These are phyloP conservation scores for Oreortyx pictus DNA, from an alignment of 2,797 vertebrate species.

Conservation along the genomic window DNA sequence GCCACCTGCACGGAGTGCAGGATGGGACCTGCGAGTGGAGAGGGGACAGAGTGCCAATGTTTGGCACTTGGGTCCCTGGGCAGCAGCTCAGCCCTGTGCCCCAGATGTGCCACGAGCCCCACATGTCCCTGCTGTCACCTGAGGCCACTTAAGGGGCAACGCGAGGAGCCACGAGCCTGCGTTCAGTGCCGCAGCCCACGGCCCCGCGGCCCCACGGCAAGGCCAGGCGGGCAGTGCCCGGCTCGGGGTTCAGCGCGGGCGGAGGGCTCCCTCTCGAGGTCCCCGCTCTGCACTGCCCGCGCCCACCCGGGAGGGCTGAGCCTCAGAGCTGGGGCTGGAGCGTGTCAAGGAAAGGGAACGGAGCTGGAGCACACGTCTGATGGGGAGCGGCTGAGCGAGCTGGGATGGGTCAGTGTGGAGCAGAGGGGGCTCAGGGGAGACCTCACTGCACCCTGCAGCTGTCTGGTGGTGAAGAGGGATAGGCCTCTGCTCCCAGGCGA, in stretches of 20 bases:
- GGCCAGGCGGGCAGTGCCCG: neutral
- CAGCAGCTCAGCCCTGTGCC: neutral
- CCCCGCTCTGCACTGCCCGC: neutral
- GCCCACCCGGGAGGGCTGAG: neutral
- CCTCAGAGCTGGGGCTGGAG: neutral
- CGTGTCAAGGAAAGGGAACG: too few species aligned
- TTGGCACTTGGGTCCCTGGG: neutral
- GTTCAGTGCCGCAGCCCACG: too few species aligned
- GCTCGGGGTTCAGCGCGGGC: neutral
- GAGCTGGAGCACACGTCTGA: too few species aligned
- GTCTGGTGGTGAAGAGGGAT: too few species aligned
- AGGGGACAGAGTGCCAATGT: neutral
- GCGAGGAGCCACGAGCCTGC: neutral
- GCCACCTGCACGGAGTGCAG: neutral
- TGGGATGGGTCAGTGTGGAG: too few species aligned
- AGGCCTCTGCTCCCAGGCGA: too few species aligned
- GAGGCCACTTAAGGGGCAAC: neutral
- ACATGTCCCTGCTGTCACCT: neutral
- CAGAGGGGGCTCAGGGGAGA: too few species aligned
- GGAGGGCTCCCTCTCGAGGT: conserved; percentile 62
- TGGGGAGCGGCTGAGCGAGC: too few species aligned
- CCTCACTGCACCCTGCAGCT: too few species aligned
- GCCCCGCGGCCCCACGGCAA: neutral
- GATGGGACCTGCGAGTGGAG: neutral
- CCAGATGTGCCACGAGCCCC: neutral